phyloP scores from a whole-genome alignment of 2,888 invertebrate species.

The Phalera bucephala region DNA sequence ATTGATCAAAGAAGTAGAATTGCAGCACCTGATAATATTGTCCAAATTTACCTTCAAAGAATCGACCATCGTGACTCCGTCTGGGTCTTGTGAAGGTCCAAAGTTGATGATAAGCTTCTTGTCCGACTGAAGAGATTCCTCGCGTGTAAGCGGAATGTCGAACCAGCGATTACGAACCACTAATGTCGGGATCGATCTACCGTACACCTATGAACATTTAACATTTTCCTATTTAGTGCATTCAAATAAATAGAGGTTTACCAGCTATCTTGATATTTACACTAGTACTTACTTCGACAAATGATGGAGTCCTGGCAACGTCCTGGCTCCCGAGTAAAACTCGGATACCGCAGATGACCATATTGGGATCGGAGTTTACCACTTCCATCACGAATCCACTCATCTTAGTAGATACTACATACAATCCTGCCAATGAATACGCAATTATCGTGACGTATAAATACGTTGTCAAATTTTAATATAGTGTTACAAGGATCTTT shows the following conservation, averaged over 20 bases:
- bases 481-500: too few species aligned
- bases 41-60: slow-evolving; percentile 91
- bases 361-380: slow-evolving; percentile 92
- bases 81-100: slow-evolving; percentile 93
- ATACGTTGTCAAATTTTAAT: too few species aligned
- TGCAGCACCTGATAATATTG: too few species aligned
- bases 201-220: slow-evolving; percentile 87
- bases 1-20: too few species aligned
- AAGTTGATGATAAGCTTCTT: slow-evolving; percentile 93
- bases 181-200: slow-evolving; percentile 87
- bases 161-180: slow-evolving; percentile 94
- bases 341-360: slow-evolving; percentile 95
- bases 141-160: slow-evolving; percentile 96
- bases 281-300: slow-evolving; percentile 83
- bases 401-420: slow-evolving; percentile 95
- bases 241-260: too few species aligned
- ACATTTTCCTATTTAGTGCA: too few species aligned
- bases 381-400: slow-evolving; percentile 95
- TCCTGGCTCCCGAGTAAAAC: slow-evolving; percentile 94
- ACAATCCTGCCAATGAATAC: too few species aligned
- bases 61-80: slow-evolving; percentile 96
- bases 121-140: slow-evolving; percentile 96
- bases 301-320: slow-evolving; percentile 89
- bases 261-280: too few species aligned
- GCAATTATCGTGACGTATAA: too few species aligned